Percentiles rank a stretch among this genome's conserved stretches.
These are phyloP conservation scores for Helicorthomorpha holstii DNA, from an alignment of 1,140 invertebrate species.

Conservation along the genomic window DNA sequence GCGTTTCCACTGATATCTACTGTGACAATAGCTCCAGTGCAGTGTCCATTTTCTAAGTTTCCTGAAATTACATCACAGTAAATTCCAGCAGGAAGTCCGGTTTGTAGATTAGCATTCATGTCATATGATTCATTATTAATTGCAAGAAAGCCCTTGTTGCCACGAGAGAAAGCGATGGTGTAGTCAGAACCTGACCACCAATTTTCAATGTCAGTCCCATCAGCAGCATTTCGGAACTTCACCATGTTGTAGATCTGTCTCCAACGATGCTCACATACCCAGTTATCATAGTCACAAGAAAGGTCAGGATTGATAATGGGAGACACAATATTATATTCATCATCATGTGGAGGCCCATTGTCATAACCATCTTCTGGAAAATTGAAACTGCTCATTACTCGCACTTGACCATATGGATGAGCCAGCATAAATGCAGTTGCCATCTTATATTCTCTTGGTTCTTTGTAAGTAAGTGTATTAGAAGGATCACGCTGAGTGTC, in stretches of 20 bases:
- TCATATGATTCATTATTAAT: conserved; percentile 40
- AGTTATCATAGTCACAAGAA: conserved; percentile 49
- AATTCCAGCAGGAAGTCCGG: conserved; percentile 20
- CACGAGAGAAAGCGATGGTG: conserved; percentile 58
- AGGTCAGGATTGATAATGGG: conserved; percentile 43
- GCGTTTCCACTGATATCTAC: conserved; percentile 19
- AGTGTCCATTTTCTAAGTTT: conserved; percentile 17
- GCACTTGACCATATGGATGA: conserved; percentile 49
- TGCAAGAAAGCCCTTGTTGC: conserved; percentile 49
- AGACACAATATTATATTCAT: conserved; percentile 40
- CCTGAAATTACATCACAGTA: conserved; percentile 28
- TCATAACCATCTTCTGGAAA: background rate
- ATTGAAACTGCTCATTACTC: conserved; percentile 51
- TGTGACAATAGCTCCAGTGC: conserved; percentile 20
- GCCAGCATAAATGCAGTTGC: conserved; percentile 60
- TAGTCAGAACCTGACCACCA: conserved; percentile 59
- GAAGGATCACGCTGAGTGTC: conserved; percentile 46
- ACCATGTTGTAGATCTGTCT: conserved; percentile 8
- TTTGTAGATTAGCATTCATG: conserved; percentile 24
- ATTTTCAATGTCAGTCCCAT: conserved; percentile 30
- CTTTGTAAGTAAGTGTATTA: conserved; percentile 28
- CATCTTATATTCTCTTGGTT: conserved; percentile 38
- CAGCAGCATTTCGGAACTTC: conserved; percentile 2
- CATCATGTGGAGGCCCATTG: conserved; percentile 42
- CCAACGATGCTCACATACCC: conserved; percentile 83